Evolutionary conservation across 2,113 vertebrate genomes (phyloP).

Genomic region (Trachemys scripta): DNA sequence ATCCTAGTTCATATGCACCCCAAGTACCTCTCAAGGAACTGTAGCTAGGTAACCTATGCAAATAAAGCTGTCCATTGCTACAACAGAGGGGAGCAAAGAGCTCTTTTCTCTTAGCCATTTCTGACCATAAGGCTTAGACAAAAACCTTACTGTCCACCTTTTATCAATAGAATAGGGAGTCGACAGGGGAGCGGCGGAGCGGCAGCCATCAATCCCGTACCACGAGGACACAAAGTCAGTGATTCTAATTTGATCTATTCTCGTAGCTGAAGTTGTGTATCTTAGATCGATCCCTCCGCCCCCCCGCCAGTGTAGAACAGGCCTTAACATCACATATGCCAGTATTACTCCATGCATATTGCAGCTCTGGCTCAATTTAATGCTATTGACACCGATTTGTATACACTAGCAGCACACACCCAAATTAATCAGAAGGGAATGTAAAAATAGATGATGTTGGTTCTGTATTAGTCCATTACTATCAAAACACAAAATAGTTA

Average conservation of each 20-base stretch:
- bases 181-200: too few relatives aligned
- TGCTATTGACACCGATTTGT: not conserved
- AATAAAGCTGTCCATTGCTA: not conserved
- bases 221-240: too few relatives aligned
- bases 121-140: not conserved
- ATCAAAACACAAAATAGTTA: not conserved
- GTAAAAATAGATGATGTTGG: not conserved
- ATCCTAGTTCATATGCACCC: not conserved
- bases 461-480: not conserved
- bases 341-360: not conserved
- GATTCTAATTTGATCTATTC: too few relatives aligned
- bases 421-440: not conserved
- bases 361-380: not conserved
- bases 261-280: too few relatives aligned
- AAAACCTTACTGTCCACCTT: not conserved
- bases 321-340: not conserved
- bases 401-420: not conserved
- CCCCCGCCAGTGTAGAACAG: too few relatives aligned
- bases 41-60: not conserved
- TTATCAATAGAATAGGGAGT: not conserved
- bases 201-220: too few relatives aligned
- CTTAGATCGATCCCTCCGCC: too few relatives aligned
- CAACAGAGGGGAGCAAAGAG: not conserved
- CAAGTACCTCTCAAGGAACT: not conserved
- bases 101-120: not conserved